Conservation (phyloP, 2,113 vertebrate species). For the Tyto alba region DNA sequence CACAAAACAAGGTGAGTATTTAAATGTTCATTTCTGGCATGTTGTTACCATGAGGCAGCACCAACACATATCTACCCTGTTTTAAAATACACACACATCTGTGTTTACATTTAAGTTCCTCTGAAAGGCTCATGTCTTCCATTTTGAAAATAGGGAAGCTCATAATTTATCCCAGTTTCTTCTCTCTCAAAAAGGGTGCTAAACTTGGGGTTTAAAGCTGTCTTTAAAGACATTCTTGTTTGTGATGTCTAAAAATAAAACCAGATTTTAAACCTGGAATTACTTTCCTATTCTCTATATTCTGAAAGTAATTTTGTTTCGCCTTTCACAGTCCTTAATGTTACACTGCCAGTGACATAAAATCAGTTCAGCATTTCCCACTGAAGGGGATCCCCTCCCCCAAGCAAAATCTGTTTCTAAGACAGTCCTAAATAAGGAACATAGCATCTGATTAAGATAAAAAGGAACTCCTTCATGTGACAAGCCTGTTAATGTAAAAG, state of each 20-base stretch:
- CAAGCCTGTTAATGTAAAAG: not conserved
- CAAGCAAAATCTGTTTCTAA: not conserved
- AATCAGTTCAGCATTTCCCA: not conserved
- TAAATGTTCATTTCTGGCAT: not conserved
- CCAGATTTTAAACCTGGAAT: not conserved
- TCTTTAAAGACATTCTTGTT: not conserved
- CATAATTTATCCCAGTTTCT: not conserved
- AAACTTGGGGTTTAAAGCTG: not conserved
- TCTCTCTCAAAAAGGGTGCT: not conserved
- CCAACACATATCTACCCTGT: not conserved
- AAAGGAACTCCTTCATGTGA: not conserved
- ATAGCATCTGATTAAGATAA: not conserved
- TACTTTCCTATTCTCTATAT: not conserved
- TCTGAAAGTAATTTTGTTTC: not conserved
- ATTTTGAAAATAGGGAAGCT: not conserved
- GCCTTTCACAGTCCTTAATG: not conserved
- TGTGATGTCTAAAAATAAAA: not conserved
- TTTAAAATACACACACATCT: not conserved
- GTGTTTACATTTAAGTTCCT: not conserved
- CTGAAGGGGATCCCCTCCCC: not conserved
- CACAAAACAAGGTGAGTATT: not conserved
- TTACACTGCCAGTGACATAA: not conserved
- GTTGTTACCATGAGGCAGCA: not conserved
- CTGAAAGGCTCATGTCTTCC: not conserved
- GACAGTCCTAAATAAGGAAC: not conserved